Evolutionary conservation across 2,888 invertebrate genomes (phyloP).

Genomic region (Miltochrista miniata): DNA sequence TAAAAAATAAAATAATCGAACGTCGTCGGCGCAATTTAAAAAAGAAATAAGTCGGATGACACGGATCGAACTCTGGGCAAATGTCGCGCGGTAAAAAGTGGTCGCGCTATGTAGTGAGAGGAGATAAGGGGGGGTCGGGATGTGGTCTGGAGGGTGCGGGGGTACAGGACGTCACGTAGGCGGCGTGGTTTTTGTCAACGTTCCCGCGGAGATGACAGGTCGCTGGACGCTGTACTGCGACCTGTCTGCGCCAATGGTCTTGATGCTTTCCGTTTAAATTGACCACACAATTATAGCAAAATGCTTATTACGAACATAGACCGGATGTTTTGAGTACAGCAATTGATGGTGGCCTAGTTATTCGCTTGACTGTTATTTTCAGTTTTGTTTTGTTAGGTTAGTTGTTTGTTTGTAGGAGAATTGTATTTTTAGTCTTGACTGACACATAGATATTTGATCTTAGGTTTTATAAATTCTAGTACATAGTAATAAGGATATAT

Average conservation of each 20-base stretch:
- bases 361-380: slow-evolving; percentile 2
- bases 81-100: slow-evolving; percentile 83
- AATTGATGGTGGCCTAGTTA: slow-evolving; percentile 13
- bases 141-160: slow-evolving; percentile 30
- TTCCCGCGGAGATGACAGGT: slow-evolving; percentile 83
- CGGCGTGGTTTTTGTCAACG: slow-evolving; percentile 83
- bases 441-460: too few species aligned
- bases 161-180: slow-evolving; percentile 81
- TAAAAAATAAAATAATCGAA: slow-evolving; percentile 79
- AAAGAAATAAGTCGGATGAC: slow-evolving; percentile 83
- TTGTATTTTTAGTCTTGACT: too few species aligned
- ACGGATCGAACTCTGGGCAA: slow-evolving; percentile 84
- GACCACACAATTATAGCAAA: slow-evolving; percentile 27
- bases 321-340: slow-evolving; percentile 11
- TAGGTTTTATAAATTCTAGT: too few species aligned
- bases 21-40: slow-evolving; percentile 75
- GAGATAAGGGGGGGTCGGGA: slow-evolving; percentile 32
- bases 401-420: not conserved
- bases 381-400: slow-evolving; percentile 16
- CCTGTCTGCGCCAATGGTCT: slow-evolving; percentile 62
- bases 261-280: slow-evolving; percentile 64
- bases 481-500: too few species aligned
- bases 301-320: slow-evolving; percentile 21
- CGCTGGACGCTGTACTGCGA: slow-evolving; percentile 76
- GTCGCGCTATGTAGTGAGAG: slow-evolving; percentile 62